Percentiles rank a stretch among this genome's conserved stretches.
Conservation (phyloP, 1,140 invertebrate genomes). For the Macrosteles quadrilineatus region DNA sequence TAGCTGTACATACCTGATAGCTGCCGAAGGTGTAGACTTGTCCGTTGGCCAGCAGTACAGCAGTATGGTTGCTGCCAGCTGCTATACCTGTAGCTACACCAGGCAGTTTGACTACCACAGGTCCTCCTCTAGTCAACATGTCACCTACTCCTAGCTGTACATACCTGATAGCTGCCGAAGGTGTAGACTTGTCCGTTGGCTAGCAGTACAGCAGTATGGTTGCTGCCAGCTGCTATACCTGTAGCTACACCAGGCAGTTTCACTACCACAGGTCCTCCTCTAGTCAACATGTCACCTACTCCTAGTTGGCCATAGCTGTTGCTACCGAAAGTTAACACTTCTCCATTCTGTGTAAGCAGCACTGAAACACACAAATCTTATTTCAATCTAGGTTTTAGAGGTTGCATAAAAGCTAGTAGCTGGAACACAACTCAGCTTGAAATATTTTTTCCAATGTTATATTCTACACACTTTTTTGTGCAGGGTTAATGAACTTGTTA, state of each 20-base stretch:
- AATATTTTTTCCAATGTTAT: too few species aligned
- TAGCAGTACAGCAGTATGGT: too few species aligned
- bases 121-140: constrained; percentile 68
- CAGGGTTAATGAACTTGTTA: too few species aligned
- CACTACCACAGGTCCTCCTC: constrained; percentile 82
- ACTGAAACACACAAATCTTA: too few species aligned
- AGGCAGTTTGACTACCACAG: constrained; percentile 74
- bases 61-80: constrained; percentile 94
- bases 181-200: constrained; percentile 78
- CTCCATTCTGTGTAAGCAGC: constrained; percentile 64
- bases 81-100: constrained; percentile 72
- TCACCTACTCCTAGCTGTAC: constrained; percentile 93
- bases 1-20: constrained; percentile 77
- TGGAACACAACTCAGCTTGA: too few species aligned
- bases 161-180: constrained; percentile 91
- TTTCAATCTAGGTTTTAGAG: too few species aligned
- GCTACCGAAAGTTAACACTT: constrained; percentile 89
- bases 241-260: too few species aligned
- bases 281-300: too few species aligned
- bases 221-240: too few species aligned
- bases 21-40: constrained; percentile 94
- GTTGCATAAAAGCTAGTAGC: too few species aligned
- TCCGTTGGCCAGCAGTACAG: constrained; percentile 84
- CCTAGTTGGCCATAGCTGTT: constrained; percentile 95
- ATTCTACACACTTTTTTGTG: too few species aligned